A percentile compares a stretch with the other conserved stretches of the same genome.
Evolutionary conservation across 2,113 vertebrate species (phyloP).

Genomic region (rat (Rattus norvegicus)): GRCr8 NC_086028.1:60358001-60358500

Average conservation of each 20-base stretch:
- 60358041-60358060: neutral
- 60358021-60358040: constrained; percentile 74
- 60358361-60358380: neutral
- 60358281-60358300: constrained; percentile 56
- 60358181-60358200: constrained; percentile 76
- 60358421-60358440: neutral
- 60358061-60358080: constrained; percentile 74
- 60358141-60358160: constrained; percentile 79
- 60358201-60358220: constrained; percentile 80
- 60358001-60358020: constrained; percentile 78
- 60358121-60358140: constrained; percentile 79
- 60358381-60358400: neutral
- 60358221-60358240: constrained; percentile 75
- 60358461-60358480: neutral
- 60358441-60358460: neutral
- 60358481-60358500: neutral
- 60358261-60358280: constrained; percentile 59
- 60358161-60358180: constrained; percentile 81
- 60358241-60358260: constrained; percentile 59
- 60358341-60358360: neutral
- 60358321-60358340: constrained; percentile 17
- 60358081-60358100: constrained; percentile 76
- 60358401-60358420: neutral
- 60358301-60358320: constrained; percentile 28
- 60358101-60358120: constrained; percentile 74